Evolutionary conservation across 2,113 vertebrate genomes (phyloP).

Genomic region (Phalacrocorax aristotelis): DNA sequence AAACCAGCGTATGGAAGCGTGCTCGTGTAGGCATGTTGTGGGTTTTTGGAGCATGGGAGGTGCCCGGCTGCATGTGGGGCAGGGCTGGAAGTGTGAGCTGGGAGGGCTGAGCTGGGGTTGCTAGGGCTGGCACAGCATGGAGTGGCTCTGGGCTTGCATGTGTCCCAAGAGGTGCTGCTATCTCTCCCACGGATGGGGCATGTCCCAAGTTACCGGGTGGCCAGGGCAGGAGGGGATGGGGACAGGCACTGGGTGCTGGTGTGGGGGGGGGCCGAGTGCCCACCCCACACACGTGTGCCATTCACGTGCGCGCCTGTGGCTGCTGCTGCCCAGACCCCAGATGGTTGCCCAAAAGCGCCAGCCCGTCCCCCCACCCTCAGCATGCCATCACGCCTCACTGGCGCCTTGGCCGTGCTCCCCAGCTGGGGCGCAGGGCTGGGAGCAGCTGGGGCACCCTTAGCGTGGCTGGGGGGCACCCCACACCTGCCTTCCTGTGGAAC

Average conservation of each 20-base stretch:
- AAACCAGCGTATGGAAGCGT: background rate
- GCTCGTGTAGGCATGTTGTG: background rate
- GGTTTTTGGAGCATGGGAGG: background rate
- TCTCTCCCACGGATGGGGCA: background rate
- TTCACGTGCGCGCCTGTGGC: conserved; percentile 21
- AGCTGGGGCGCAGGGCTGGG: conserved; percentile 12
- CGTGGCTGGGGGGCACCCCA: background rate
- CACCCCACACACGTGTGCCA: conserved; percentile 51
- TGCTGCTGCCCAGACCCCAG: conserved; percentile 55
- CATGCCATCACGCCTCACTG: conserved; percentile 68
- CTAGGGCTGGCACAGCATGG: background rate
- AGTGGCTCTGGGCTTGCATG: background rate
- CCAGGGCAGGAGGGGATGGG: background rate
- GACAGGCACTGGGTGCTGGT: background rate
- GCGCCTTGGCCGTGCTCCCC: conserved; percentile 47
- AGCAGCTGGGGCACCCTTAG: conserved; percentile 75
- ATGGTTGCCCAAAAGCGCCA: conserved; percentile 59
- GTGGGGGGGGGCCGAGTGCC: fast-evolving
- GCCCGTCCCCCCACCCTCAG: background rate
- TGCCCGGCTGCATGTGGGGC: background rate
- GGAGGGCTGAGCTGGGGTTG: background rate
- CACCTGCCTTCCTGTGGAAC: background rate
- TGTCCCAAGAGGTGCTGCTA: background rate
- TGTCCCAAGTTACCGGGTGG: background rate
- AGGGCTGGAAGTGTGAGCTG: background rate